Evolutionary conservation across 2,797 vertebrate genomes (phyloP), one percentile per base, ranked within the genome.

Genomic region (Semaprochilodus insignis): DNA sequence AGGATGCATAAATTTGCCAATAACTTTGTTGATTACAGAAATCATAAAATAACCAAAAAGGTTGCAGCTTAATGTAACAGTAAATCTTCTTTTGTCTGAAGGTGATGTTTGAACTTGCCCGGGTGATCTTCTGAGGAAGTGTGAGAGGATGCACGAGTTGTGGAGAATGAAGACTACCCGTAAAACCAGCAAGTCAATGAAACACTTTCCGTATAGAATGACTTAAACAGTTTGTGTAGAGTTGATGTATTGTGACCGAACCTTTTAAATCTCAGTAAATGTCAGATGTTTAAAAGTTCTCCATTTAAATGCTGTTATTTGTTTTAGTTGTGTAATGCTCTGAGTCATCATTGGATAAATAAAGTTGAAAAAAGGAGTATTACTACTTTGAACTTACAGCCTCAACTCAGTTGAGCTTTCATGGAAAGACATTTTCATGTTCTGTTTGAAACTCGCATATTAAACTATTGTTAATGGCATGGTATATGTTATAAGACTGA

Each of bases 51-150:
- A 72, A 25, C 23, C 2, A 52, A 71, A 48, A 51, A 71, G 14
- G n/a, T 23, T 69, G 36, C 36, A 67, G 2, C 16, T 36, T 3
- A 4, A 62, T 73, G 14, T 25, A 63, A 23, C 15, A 15, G 0
- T 23, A 44, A 40, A 14, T 14, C 66, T 67, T 86, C 54, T 90
- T 90, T 89, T 52, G 73, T 85, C 55, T 85, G 23, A 86, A 99
- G 98, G 97, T 99, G 80, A 93, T 99, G 95, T 99, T 99, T 94
- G 98, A 99, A 93, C 95, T 99, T 72, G 95, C 91, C 83, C 96
- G 97, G 90, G 95, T 98, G 84, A 89, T 98, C 92, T 97, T 97
- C 92, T 98, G 88, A 97, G 8, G 81, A 52, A 23, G 82, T 57
- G 17, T 55, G 63, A 13, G 55, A 36, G 55, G 19, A 74, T 21